Base-by-base conservation (phyloP, 2,113 vertebrate genomes). In the Meleagris gallopavo region DNA sequence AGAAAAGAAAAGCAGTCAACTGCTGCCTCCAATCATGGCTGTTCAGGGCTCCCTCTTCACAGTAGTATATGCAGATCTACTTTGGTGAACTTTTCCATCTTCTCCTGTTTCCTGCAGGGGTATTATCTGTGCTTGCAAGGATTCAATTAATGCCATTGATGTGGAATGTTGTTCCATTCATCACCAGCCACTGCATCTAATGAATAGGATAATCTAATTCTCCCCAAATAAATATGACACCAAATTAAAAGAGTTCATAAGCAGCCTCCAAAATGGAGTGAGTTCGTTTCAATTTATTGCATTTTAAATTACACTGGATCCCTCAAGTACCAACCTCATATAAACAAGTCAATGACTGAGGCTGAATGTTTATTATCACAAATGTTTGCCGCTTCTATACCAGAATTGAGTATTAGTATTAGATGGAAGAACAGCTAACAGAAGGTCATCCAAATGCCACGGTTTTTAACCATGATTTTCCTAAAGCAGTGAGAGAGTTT, bases 181-280 rank as follows among this genome's bases (percentile, higher is more conserved):
- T 96, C 92, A 95, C 76, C 4, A 57, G 91, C 61, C 85, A 83
- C 90, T 95, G 95, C 86, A 96, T 76, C 88, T 95, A 97, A 97
- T 96, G 92, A 96, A 96, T 93, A 92, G 90, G 86, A 90, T 94
- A 94, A 97, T 97, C 88, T 93, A 93, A 96, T 97, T 96, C 83
- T 92, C 40, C 74, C 48, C 86, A 92, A 88, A 97, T 95, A 94
- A 95, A 96, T 94, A 96, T 75, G 83, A 95, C 93, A 97, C 90
- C 92, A 95, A 97, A 97, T 97, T 96, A 96, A 97, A 96, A 96
- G 95, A 74, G 73, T 92, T 91, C 95, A 95, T 88, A 88, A 95
- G 60, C 96, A 95, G 94, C 86, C 90, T 94, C 79, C 90, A 95
- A 95, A 95, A 90, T 9, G 32, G 61, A 95, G 80, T 72, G 72